Evolutionary conservation across 2,797 vertebrate species (phyloP), one percentile per base, ranked within the genome.

Genomic region (Poecilia gillii): DNA sequence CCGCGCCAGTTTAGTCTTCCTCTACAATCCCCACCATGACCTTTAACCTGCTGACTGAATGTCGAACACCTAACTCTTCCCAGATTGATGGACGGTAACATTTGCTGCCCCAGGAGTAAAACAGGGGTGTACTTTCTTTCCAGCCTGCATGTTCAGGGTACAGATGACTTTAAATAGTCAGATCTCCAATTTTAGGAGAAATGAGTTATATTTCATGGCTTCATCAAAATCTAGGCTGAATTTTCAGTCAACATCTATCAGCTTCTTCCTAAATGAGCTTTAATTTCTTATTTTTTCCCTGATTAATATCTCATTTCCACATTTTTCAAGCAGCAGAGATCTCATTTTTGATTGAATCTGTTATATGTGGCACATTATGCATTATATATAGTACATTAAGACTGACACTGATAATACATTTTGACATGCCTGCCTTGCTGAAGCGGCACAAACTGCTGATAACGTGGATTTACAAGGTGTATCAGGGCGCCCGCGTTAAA

Each of bases 321-420:
- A 84, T 91, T 82, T 78, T 74, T 87, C 81, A 87, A 79, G 49
- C 73, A 36, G 87, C 81, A 47, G n/a, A 79, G 76, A 80, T 75
- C 75, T 82, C 79, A 74, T 74, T 81, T 91, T 75, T 87, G 87
- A 90, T 84, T 80, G 88, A 89, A 79, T 75, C 72, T 0, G 82
- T 85, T 84, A 84, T 82, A 83, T 76, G 81, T 71, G 64, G 84
- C 81, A 78, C 91, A 85, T 91, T 90, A 87, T 75, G 78, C 90
- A 89, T 91, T 91, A 91, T 87, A 89, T 85, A 90, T 89, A 77
- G 83, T 82, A 71, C 92, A 92, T 92, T 93, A 93, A 85, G 81
- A 86, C 80, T 75, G 89, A 90, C 88, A 81, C 88, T 91, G 88
- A 90, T 92, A 84, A 90, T 81, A 88, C 85, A 86, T 81, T 88